These are phyloP conservation scores for Phaedon cochleariae DNA, from an alignment of 2,888 invertebrate species.

Conservation along the genomic window DNA sequence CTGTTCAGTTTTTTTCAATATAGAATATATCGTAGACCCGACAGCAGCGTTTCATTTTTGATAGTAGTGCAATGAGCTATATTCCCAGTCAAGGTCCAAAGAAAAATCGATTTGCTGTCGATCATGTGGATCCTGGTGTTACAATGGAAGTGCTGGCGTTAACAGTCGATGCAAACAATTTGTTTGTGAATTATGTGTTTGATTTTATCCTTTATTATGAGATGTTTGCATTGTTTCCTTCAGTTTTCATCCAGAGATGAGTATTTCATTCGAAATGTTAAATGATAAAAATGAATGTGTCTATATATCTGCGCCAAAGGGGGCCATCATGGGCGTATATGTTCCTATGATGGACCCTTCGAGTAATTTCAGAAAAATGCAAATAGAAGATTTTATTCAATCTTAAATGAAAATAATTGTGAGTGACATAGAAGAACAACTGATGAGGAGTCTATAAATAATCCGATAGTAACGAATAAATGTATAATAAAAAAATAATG, in stretches of 20 bases:
- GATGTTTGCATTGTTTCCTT: too few relatives aligned
- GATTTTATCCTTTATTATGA: too few relatives aligned
- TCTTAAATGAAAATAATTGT: too few relatives aligned
- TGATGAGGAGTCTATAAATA: too few relatives aligned
- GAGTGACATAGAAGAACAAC: too few relatives aligned
- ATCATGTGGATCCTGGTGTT: conserved; percentile 4
- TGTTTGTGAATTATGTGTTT: background rate
- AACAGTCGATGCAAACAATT: background rate
- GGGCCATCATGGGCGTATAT: background rate
- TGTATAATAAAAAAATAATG: background rate
- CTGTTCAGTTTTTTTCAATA: too few relatives aligned
- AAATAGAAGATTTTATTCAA: too few relatives aligned
- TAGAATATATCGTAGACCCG: too few relatives aligned
- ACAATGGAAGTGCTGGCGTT: conserved; percentile 4
- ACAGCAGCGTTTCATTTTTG: too few relatives aligned
- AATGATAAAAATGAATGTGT: background rate
- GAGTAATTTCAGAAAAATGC: background rate
- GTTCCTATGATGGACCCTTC: conserved; percentile 2
- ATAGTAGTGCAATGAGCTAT: conserved; percentile 22
- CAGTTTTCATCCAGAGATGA: too few relatives aligned
- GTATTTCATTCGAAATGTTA: too few relatives aligned
- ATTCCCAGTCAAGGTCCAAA: conserved; percentile 4
- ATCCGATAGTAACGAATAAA: too few relatives aligned
- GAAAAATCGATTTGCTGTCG: conserved; percentile 17
- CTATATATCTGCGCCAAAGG: background rate